phyloP scores from a whole-genome alignment of 2,113 vertebrate species.

The Leucosticte australis region DNA sequence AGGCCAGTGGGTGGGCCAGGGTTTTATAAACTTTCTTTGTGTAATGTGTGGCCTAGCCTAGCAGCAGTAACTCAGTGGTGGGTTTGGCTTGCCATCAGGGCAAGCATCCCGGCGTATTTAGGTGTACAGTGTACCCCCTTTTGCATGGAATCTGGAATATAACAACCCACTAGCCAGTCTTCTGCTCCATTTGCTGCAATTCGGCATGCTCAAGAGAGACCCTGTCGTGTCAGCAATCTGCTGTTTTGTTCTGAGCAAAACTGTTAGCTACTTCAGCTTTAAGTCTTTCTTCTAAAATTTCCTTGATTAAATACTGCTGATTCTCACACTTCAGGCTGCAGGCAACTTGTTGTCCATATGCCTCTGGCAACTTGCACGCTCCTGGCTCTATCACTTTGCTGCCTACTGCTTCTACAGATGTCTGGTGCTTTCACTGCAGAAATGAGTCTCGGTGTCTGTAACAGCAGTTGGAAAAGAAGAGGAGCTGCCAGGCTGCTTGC shows the following conservation, averaged over 20 bases:
- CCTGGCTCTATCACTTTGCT: constrained; percentile 45
- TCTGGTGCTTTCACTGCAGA: constrained; percentile 26
- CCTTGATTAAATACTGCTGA: constrained; percentile 37
- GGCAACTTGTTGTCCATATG: constrained; percentile 35
- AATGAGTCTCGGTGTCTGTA: not conserved
- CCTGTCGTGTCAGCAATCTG: constrained; percentile 51
- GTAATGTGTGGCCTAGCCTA: not conserved
- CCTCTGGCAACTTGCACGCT: constrained; percentile 24
- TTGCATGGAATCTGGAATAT: not conserved
- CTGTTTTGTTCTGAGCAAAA: constrained; percentile 49
- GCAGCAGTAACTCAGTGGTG: not conserved
- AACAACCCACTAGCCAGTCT: constrained; percentile 21
- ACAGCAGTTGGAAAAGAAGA: not conserved
- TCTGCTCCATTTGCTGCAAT: constrained; percentile 57
- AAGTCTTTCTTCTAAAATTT: constrained; percentile 23
- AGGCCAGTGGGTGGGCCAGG: not conserved
- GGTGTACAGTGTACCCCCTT: not conserved
- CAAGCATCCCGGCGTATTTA: not conserved
- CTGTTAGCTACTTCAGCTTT: constrained; percentile 24
- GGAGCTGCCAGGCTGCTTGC: constrained; percentile 3
- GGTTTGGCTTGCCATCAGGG: constrained; percentile 33
- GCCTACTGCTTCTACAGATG: constrained; percentile 61
- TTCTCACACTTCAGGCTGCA: constrained; percentile 24
- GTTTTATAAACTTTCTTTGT: not conserved
- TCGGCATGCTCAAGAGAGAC: not conserved